phyloP scores from a whole-genome alignment of 2,888 invertebrate species.

The Oeneis ivallda region DNA sequence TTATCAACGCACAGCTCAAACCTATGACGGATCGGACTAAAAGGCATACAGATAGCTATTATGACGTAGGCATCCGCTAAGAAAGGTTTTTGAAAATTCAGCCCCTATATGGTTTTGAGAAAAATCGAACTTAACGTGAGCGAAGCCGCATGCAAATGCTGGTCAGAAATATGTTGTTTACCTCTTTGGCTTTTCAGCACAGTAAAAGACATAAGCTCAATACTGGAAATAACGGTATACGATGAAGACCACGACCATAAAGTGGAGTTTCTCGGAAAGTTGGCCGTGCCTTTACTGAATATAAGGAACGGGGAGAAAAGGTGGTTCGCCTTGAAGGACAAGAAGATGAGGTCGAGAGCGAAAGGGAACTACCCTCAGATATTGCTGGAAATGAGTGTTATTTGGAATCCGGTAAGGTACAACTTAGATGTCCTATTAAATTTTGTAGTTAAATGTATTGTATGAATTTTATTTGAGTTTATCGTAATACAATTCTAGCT shows the following conservation, averaged over 20 bases:
- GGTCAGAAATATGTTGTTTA: not conserved
- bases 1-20: no score
- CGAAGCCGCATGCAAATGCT: no score
- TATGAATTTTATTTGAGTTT: not conserved
- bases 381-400: conserved; percentile 93
- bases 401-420: conserved; percentile 92
- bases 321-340: conserved; percentile 98
- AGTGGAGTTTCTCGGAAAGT: conserved; percentile 97
- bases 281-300: conserved; percentile 92
- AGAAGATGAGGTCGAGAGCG: conserved; percentile 93
- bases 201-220: conserved; percentile 97
- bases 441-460: no score
- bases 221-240: conserved; percentile 96
- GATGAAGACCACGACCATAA: conserved; percentile 99
- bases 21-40: no score
- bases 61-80: no score
- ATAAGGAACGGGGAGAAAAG: conserved; percentile 94
- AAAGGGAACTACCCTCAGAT: conserved; percentile 96
- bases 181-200: conserved; percentile 80
- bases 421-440: not conserved
- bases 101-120: no score
- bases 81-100: no score
- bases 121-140: no score
- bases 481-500: conserved; percentile 65
- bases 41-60: no score